Percentiles rank a stretch among this genome's conserved stretches.
Conservation (phyloP, 2,797 vertebrate genomes). For the Microcaecilia unicolor region DNA sequence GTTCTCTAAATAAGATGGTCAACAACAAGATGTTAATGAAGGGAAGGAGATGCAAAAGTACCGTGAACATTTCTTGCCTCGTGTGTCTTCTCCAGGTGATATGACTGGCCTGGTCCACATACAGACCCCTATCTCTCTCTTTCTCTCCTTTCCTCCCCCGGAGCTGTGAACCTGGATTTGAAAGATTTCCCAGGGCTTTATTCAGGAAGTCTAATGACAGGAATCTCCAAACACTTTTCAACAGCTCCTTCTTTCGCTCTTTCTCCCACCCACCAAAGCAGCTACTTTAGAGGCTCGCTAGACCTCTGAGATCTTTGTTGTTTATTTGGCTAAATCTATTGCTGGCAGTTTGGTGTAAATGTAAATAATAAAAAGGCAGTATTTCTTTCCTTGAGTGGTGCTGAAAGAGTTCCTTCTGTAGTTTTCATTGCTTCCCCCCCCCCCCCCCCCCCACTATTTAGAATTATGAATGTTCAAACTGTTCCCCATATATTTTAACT, state of each 20-base stretch:
- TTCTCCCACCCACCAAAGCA: background rate
- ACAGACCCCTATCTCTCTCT: too few species aligned
- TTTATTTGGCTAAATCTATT: background rate
- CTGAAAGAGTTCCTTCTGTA: conserved; percentile 20
- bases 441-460: too few species aligned
- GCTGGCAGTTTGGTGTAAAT: rapidly evolving
- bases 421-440: background rate
- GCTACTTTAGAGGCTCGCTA: background rate
- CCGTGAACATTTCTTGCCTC: too few species aligned
- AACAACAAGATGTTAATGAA: too few species aligned
- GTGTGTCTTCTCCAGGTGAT: too few species aligned
- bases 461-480: too few species aligned
- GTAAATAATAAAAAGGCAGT: background rate
- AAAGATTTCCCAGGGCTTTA: background rate
- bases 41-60: too few species aligned
- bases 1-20: too few species aligned
- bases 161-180: background rate
- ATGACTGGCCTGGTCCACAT: too few species aligned
- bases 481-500: too few species aligned
- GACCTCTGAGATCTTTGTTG: rapidly evolving
- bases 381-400: background rate
- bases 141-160: too few species aligned
- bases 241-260: background rate
- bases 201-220: background rate
- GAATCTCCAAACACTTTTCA: background rate